Base-by-base conservation (phyloP, 2,113 vertebrate genomes). In the Myiagra hebetior region DNA sequence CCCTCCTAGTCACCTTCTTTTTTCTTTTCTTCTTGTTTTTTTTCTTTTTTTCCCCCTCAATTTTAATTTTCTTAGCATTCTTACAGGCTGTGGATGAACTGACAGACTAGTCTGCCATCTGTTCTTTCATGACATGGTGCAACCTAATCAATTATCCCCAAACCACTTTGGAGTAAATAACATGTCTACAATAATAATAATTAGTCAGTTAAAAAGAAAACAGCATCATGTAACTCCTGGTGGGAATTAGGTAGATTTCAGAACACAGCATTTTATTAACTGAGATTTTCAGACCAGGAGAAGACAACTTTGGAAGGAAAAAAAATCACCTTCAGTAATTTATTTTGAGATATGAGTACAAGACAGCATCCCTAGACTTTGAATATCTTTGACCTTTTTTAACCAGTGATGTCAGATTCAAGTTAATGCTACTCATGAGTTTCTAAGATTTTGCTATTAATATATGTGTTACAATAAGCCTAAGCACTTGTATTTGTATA, bases 91-190 rank as follows among this genome's bases (percentile, higher is more conserved):
- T 9, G 49, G 93, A 95, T 91, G 90, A 94, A 75, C 93, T 83
- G 81, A 97, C 91, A 87, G 94, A 83, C 73, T 72, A 92, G 85
- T 62, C 96, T 78, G 27, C 98, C 99, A 98, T 99, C 98, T 99
- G 98, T 98, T 98, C 98, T 98, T 98, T 98, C 98, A 96, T 98
- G 98, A 98, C 98, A 96, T 96, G 97, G 97, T 98, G 97, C 98
- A 98, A 98, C 97, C 97, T 98, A 98, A 99, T 99, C 98, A 98
- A 98, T 98, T 98, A 98, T 93, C 60, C 83, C 77, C 96, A 95
- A 96, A 94, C 69, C 91, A 85, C 93, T 96, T 96, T 56, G 94
- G 85, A 97, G 95, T 97, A 97, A 98, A 98, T 97, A 97, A 93
- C 93, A 97, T 91, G 91, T 97, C 97, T 94, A 97, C 91, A 84